A percentile compares a stretch with the other conserved stretches of the same genome.
These are phyloP conservation scores for Nyctalus aviator DNA, from an alignment of 2,797 vertebrate genomes.

Conservation along the genomic window DNA sequence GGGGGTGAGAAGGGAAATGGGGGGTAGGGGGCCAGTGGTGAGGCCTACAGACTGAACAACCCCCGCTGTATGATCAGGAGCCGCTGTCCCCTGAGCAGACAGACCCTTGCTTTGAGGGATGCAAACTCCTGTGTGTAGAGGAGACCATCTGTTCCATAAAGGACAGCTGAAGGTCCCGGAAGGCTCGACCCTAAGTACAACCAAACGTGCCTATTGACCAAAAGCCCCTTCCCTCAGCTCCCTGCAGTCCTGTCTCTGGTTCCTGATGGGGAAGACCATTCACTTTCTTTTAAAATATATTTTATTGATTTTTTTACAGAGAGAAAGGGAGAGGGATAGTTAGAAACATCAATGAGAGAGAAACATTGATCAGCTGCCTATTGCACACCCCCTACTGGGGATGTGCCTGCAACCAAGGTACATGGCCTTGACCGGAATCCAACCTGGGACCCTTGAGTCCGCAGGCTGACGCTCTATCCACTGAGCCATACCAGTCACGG, in stretches of 20 bases:
- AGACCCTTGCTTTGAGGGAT: not conserved
- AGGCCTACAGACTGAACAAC: not conserved
- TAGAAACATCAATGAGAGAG: no score
- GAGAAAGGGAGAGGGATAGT: no score
- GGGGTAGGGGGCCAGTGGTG: not conserved
- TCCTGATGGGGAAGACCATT: not conserved
- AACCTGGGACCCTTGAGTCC: no score
- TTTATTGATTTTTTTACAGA: no score
- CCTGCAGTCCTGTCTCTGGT: not conserved
- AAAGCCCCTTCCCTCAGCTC: not conserved
- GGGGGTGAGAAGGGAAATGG: not conserved
- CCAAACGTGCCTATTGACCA: not conserved
- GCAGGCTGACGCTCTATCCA: no score
- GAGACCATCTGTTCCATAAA: not conserved
- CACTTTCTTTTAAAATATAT: not conserved
- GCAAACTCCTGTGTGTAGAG: not conserved
- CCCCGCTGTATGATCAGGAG: not conserved
- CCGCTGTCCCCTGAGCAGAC: not conserved
- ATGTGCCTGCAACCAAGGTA: no score
- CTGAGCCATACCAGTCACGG: no score
- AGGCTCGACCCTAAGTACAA: not conserved
- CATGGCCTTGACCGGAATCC: no score
- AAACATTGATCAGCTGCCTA: no score
- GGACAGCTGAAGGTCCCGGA: not conserved
- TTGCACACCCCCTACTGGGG: no score